These are phyloP conservation scores for Toxostoma redivivum DNA, from an alignment of 2,113 vertebrate genomes.

Conservation along the genomic window DNA sequence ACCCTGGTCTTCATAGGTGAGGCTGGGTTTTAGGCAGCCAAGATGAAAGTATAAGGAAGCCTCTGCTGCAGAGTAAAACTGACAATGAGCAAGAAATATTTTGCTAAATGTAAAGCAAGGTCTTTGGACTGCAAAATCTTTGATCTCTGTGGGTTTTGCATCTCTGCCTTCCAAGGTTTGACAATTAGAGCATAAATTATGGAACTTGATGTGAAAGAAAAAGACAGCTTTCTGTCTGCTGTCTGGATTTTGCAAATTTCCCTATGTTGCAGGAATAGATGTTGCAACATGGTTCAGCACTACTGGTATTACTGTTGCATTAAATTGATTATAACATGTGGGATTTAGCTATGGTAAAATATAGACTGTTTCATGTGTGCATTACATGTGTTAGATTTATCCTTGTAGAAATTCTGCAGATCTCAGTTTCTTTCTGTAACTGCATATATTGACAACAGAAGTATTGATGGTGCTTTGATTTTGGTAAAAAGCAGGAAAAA, in stretches of 20 bases:
- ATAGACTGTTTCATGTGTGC: neutral
- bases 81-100: neutral
- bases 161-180: neutral
- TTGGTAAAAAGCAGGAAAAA: neutral
- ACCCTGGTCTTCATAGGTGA: neutral
- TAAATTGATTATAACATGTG: neutral
- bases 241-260: neutral
- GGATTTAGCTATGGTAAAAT: neutral
- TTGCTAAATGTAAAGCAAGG: neutral
- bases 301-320: neutral
- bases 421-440: neutral
- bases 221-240: neutral
- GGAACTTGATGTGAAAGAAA: neutral
- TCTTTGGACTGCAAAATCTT: neutral
- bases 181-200: neutral
- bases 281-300: neutral
- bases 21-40: neutral
- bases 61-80: neutral
- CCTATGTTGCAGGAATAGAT: neutral
- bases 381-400: neutral
- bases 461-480: neutral
- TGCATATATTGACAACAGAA: neutral
- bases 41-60: neutral
- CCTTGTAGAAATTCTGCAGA: neutral
- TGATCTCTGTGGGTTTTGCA: neutral